Base-by-base conservation (phyloP, 2,888 invertebrate genomes). In the Acronicta aceris region DNA sequence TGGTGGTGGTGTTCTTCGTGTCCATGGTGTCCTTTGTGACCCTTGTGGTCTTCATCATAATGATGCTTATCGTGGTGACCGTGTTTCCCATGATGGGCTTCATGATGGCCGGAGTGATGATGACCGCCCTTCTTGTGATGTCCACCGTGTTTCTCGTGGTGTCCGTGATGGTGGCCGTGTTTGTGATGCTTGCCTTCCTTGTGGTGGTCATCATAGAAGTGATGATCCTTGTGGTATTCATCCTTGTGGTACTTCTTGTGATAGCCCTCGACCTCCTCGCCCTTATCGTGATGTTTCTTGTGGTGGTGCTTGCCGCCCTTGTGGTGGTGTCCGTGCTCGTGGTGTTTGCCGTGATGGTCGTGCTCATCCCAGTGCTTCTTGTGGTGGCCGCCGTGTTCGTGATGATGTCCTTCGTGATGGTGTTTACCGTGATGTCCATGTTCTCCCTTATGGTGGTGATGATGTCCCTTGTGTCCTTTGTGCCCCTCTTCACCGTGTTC, bases 191-290 rank as follows among this genome's bases (percentile, higher is more conserved):
- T 96, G 49, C 98, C 98, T 59, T 97, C 97, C 83, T 97, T 97
- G 89, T 98, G 97, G 83, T 96, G 96, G 85, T 98, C 97, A 78
- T 98, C 98, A 89, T 98, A 98, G 95, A 98, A 98, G 94, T 97
- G 97, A 86, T 97, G 97, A 81, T 97, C 97, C 88, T 98, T 98
- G 83, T 97, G 96, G 88, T 96, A 98, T 85, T 98, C 98, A 84
- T 98, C 98, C 86, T 98, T 98, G 88, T 98, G 97, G 79, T 97
- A 96, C 81, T 98, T 97, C 90, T 98, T 97, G 85, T 98, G 98
- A 88, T 97, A 98, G 10, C 98, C 98, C 70, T 97, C 96, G 49
- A 97, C 97, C 80, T 98, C 97, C 81, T 97, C 97, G 0, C 97
- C 98, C 85, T 98, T 98, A 84, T 97, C 97, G 89, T 97, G 97